Conservation (phyloP, 2,113 vertebrate genomes). For the Chrysochloris asiatica region DNA sequence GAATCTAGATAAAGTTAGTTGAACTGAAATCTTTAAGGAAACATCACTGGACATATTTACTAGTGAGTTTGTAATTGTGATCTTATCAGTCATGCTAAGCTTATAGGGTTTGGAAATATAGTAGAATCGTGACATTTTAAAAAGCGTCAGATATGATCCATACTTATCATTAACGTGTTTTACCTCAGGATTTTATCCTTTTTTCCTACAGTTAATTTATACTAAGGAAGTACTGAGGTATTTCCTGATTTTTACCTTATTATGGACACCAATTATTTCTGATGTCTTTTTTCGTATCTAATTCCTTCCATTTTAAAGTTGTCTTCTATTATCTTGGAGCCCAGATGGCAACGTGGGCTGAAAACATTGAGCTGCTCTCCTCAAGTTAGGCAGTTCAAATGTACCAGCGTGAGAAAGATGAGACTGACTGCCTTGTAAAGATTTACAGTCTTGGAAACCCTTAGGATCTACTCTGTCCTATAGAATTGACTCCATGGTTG, state of each 20-base stretch:
- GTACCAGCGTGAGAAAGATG: too few relatives aligned
- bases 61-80: not conserved
- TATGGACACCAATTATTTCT: not conserved
- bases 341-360: too few relatives aligned
- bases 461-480: too few relatives aligned
- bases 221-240: too few relatives aligned
- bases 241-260: too few relatives aligned
- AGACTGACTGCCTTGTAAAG: too few relatives aligned
- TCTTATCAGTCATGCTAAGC: not conserved
- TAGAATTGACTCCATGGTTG: too few relatives aligned
- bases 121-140: not conserved
- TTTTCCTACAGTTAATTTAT: too few relatives aligned
- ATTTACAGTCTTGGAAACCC: too few relatives aligned
- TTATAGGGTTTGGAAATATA: constrained; percentile 4
- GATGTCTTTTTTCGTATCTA: not conserved
- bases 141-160: not conserved
- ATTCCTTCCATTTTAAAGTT: not conserved
- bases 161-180: not conserved
- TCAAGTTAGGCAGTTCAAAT: too few relatives aligned
- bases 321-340: not conserved
- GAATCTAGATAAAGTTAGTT: not conserved
- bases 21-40: not conserved
- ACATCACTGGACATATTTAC: not conserved
- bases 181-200: too few relatives aligned
- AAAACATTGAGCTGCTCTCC: too few relatives aligned